Conservation (phyloP, 2,888 invertebrate species). For the Caenorhabditis sinica region DNA sequence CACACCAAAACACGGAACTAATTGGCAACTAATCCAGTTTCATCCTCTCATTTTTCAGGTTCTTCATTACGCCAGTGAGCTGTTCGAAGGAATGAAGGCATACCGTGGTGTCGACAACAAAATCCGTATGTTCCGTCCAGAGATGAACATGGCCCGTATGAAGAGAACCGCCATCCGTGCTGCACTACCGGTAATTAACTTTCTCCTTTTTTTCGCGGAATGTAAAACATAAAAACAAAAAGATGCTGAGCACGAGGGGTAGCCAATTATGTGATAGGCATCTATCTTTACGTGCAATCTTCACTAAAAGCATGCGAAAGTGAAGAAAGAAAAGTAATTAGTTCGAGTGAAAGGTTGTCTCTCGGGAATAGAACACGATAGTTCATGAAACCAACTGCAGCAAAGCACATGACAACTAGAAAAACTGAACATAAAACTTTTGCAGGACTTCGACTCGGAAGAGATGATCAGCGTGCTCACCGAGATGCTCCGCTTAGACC, state of each 20-base stretch:
- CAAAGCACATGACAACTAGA: constrained; percentile 6
- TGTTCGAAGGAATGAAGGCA: constrained; percentile 99
- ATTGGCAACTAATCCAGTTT: constrained; percentile 41
- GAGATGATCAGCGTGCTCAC: constrained; percentile 92
- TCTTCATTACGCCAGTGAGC: constrained; percentile 86
- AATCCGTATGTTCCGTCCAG: constrained; percentile 95
- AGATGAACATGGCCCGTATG: constrained; percentile 96
- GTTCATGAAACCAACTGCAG: neutral
- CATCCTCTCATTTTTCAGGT: constrained; percentile 72
- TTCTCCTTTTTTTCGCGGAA: neutral
- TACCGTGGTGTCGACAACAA: constrained; percentile 94
- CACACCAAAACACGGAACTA: constrained; percentile 24
- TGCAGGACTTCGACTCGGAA: constrained; percentile 89
- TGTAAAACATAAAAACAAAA: constrained; percentile 34
- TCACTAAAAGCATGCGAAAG: constrained; percentile 35
- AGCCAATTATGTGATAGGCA: constrained; percentile 63
- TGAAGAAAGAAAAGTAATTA: constrained; percentile 47
- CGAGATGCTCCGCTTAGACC: constrained; percentile 92
- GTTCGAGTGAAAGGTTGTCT: constrained; percentile 19
- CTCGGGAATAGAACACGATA: constrained; percentile 1
- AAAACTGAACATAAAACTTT: constrained; percentile 37
- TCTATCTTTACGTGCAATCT: constrained; percentile 49
- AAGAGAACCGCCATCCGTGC: constrained; percentile 91
- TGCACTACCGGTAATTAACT: constrained; percentile 88
- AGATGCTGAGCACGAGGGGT: neutral